Base-by-base conservation (phyloP, 2,888 invertebrate species). In the Conops quadrifasciatus region DNA sequence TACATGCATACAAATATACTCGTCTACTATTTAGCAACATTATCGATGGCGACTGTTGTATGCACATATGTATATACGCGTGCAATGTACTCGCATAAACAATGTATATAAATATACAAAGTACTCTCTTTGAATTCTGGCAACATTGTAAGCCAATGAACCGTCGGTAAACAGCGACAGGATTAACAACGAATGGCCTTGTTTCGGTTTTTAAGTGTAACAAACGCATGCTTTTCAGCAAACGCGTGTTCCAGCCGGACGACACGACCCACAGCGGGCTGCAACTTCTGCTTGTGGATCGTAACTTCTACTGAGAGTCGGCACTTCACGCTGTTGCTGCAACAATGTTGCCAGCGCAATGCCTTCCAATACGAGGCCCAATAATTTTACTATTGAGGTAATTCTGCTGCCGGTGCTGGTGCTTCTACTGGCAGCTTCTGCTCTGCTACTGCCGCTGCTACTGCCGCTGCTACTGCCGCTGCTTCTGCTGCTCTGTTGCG, bases 301-400 rank as follows among this genome's bases (percentile, higher is more conserved):
- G 62, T 36, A 45, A 67, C 58, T 26, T 51, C 11, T 26, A n/a
- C 47, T 24, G 30, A 13, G 30, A 43, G 19, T 36, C 62, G 21
- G 43, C 43, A 43, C 21, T 28, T 28, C 30, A 19, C 36, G 16
- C 24, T 58, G 58, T 67, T 67, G 47, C 58, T 5, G 67, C 56
- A 58, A 67, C 67, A 67, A n/a, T 67, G 67, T 45, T 67, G 67
- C 51, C 47, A 65, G 4, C 30, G 65, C 51, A 51, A 65, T 65
- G 51, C 67, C 43, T 67, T 67, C 67, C 67, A 67, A 26, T 24
- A 49, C 4, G 53, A 21, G 43, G 56, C 36, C 36, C 36, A 36
- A 36, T 36, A 36, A 36, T 36, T 36, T 36, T 36, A 36, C 36
- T 36, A 36, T 65, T 65, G 64, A 47, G 49, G 30, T 43, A 19